phyloP scores from a whole-genome alignment of 2,888 invertebrate species.

The Cepaea hortensis region DNA sequence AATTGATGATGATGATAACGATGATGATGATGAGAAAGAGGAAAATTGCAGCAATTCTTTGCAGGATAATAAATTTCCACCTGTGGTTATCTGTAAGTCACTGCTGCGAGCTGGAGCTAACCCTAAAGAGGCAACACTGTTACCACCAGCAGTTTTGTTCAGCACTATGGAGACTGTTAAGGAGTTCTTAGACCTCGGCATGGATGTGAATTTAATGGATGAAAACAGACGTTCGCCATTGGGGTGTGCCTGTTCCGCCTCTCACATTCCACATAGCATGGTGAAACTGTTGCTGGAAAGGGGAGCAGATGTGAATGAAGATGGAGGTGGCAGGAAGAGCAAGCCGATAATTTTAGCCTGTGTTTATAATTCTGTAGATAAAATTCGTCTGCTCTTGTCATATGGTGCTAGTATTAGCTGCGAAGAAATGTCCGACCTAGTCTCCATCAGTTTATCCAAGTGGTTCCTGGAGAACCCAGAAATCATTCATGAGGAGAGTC shows the following conservation, averaged over 20 bases:
- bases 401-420: constrained; percentile 68
- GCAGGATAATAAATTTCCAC: constrained; percentile 62
- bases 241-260: constrained; percentile 66
- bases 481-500: constrained; percentile 64
- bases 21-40: constrained; percentile 17
- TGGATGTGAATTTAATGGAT: constrained; percentile 71
- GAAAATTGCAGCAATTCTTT: not conserved
- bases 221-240: constrained; percentile 69
- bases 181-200: constrained; percentile 66
- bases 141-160: constrained; percentile 68
- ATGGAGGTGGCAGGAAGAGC: constrained; percentile 69
- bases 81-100: constrained; percentile 65
- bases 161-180: constrained; percentile 62
- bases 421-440: constrained; percentile 70
- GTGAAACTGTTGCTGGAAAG: constrained; percentile 65
- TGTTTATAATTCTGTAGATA: constrained; percentile 70
- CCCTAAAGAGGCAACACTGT: constrained; percentile 64
- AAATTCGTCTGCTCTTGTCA: constrained; percentile 67
- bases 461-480: constrained; percentile 71
- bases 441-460: constrained; percentile 68
- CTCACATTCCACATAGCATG: constrained; percentile 60
- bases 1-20: constrained; percentile 48
- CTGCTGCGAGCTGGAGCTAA: constrained; percentile 66
- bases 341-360: constrained; percentile 71
- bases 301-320: constrained; percentile 69